A percentile compares a stretch with the other conserved stretches of the same genome.
phyloP scores from a whole-genome alignment of 2,888 invertebrate genomes.

The Diarsia rubi region DNA sequence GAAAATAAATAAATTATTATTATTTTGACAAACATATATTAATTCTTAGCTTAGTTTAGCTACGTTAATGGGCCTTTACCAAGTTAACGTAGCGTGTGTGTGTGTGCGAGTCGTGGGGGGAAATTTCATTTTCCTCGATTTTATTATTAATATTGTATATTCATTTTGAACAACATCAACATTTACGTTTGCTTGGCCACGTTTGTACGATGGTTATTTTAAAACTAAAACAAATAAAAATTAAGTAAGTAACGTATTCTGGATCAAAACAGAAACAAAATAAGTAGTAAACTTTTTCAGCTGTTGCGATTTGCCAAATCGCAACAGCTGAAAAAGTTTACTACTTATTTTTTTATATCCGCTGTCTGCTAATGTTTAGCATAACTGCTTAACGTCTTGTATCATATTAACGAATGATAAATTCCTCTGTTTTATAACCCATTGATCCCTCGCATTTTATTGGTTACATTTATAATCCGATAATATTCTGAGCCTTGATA shows the following conservation, averaged over 20 bases:
- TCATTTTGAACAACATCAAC: not conserved
- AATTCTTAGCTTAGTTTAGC: too few species aligned
- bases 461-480: slow-evolving; percentile 63
- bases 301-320: slow-evolving; percentile 39
- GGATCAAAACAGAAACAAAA: slow-evolving; percentile 15
- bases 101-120: too few species aligned
- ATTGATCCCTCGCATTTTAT: slow-evolving; percentile 64
- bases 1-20: too few species aligned
- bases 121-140: too few species aligned
- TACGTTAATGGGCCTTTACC: too few species aligned
- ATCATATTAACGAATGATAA: slow-evolving; percentile 61
- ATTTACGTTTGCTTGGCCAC: not conserved
- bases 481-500: slow-evolving; percentile 71
- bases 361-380: slow-evolving; percentile 29
- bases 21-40: too few species aligned
- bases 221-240: slow-evolving; percentile 5
- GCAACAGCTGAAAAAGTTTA: slow-evolving; percentile 45
- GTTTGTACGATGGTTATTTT: not conserved
- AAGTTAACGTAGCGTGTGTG: too few species aligned
- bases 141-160: too few species aligned
- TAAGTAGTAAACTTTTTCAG: too few species aligned
- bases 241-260: slow-evolving; percentile 18
- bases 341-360: slow-evolving; percentile 37
- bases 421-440: slow-evolving; percentile 66
- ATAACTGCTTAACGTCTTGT: slow-evolving; percentile 30